Percentiles rank a stretch among this genome's conserved stretches.
Conservation (phyloP, 2,113 vertebrate species). For the Pseudorectes ferrugineus region DNA sequence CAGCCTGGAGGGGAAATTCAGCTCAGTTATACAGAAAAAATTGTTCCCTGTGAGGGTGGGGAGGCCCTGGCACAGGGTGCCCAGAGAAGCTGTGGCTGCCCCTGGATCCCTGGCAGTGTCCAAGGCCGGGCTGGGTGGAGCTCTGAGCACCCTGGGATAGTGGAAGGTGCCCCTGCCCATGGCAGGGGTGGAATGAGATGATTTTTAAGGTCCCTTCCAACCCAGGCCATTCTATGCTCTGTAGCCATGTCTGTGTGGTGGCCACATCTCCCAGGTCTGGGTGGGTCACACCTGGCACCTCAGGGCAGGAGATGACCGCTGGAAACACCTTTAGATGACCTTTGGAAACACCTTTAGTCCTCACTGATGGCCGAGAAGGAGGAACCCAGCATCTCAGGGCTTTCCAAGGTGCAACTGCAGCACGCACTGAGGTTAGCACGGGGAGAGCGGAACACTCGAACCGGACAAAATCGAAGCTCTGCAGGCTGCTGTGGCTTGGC, state of each 20-base stretch:
- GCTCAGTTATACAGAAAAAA: fast-evolving
- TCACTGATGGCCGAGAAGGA: not conserved
- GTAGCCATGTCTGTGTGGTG: fast-evolving
- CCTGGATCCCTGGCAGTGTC: fast-evolving
- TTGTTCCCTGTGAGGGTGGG: not conserved
- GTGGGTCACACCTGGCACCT: not conserved
- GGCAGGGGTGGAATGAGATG: fast-evolving
- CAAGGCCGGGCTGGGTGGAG: fast-evolving
- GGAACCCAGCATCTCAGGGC: not conserved
- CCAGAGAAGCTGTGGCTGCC: not conserved
- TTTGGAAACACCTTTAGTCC: not conserved
- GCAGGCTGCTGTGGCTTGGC: not conserved
- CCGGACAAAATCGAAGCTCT: not conserved
- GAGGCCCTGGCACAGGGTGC: not conserved
- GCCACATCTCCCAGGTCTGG: not conserved
- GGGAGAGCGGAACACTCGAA: fast-evolving
- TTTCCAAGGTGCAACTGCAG: not conserved
- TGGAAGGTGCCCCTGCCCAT: not conserved
- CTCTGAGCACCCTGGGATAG: fast-evolving
- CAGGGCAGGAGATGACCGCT: not conserved
- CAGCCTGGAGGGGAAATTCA: not conserved
- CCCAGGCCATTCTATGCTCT: not conserved
- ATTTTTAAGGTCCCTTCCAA: not conserved
- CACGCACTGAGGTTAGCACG: fast-evolving
- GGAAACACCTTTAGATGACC: not conserved